Evolutionary conservation across 2,888 invertebrate species (phyloP).

Genomic region (Zhuqinia jingwanae): DNA sequence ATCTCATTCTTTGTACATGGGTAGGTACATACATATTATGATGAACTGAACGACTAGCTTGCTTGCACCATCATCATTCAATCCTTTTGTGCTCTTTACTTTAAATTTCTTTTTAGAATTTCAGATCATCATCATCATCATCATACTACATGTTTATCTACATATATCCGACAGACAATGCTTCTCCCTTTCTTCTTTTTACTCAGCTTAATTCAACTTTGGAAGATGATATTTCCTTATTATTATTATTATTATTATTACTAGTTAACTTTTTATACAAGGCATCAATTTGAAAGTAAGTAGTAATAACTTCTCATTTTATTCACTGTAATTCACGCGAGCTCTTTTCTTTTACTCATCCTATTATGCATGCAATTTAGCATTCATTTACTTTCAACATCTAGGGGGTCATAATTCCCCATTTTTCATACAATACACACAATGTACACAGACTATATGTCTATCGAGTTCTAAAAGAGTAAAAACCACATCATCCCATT

Average conservation of each 20-base stretch:
- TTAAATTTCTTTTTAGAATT: slow-evolving; percentile 42
- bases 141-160: not conserved
- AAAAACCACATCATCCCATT: not conserved
- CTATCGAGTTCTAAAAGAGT: too few species aligned
- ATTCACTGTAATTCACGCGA: slow-evolving; percentile 56
- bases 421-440: slow-evolving; percentile 24
- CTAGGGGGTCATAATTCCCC: slow-evolving; percentile 47
- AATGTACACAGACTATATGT: not conserved
- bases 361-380: slow-evolving; percentile 59
- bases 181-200: not conserved
- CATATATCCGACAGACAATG: not conserved
- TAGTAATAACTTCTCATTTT: slow-evolving; percentile 54
- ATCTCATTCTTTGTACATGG: slow-evolving; percentile 46
- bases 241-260: slow-evolving; percentile 11
- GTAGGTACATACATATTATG: not conserved
- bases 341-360: slow-evolving; percentile 54
- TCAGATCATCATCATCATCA: slow-evolving; percentile 4
- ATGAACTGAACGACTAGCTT: slow-evolving; percentile 39
- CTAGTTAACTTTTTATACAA: too few species aligned
- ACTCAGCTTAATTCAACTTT: not conserved
- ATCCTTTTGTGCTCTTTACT: slow-evolving; percentile 50
- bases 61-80: slow-evolving; percentile 56
- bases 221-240: slow-evolving; percentile 4
- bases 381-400: slow-evolving; percentile 60
- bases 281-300: slow-evolving; percentile 47